These are phyloP conservation scores for Threskiornis aethiopicus DNA, from an alignment of 2,797 vertebrate species.

Conservation along the genomic window DNA sequence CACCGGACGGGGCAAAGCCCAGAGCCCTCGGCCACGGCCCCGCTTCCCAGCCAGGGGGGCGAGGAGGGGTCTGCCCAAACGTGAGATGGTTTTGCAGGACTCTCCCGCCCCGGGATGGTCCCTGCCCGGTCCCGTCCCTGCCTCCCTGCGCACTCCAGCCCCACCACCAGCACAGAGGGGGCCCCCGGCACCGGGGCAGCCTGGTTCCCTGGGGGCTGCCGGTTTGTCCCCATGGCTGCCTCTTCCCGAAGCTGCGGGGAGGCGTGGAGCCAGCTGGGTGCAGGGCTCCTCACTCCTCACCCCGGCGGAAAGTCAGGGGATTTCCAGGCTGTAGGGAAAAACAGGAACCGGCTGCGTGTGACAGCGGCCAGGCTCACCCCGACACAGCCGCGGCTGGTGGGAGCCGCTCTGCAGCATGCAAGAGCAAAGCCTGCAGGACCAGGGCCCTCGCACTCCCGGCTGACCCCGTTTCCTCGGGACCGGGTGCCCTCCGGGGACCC, in stretches of 20 bases:
- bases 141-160: fast-evolving
- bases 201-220: not conserved
- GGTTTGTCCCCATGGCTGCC: not conserved
- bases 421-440: not conserved
- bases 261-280: not conserved
- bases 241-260: not conserved
- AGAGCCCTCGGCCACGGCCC: not conserved
- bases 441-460: no score
- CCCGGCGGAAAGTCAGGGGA: constrained; percentile 4
- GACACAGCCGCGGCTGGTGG: fast-evolving
- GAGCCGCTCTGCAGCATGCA: fast-evolving
- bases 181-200: not conserved
- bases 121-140: not conserved
- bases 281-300: not conserved
- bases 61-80: not conserved
- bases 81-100: not conserved
- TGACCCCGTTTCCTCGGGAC: not conserved
- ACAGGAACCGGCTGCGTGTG: not conserved
- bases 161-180: fast-evolving
- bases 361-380: not conserved
- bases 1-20: fast-evolving
- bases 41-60: fast-evolving
- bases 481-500: fast-evolving
- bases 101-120: not conserved
- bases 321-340: constrained; percentile 42